Base-by-base conservation (phyloP, 1,140 invertebrate genomes). In the Nasonia vitripennis region DNA sequence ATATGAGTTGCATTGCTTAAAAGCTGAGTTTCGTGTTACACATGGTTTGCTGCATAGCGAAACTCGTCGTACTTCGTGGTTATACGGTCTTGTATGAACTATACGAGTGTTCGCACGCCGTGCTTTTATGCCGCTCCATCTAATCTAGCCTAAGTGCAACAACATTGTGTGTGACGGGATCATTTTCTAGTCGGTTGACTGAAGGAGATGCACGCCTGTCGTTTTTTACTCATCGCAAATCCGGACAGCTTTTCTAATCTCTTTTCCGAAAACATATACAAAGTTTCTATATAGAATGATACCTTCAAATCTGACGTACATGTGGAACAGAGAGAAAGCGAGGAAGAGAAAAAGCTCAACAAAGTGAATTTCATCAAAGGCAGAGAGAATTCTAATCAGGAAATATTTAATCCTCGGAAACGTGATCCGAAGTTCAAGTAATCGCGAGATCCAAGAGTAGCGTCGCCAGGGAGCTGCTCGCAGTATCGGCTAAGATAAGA, bases 81-180 rank as follows among this genome's bases (percentile, higher is more conserved):
- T 41, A 55, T 55, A 62, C n/a, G 41, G 67, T 20, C 14, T 11
- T 51, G 48, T 81, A 51, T 55, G 51, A 45, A 20, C 11, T 70
- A 11, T 14, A 41, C 31, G 12, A 55, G 51, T 55, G 4, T 55
- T 55, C 51, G n/a, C 20, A 12, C 41, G 34, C 27, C 23, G 48
- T 68, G 68, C 55, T 74, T 75, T 74, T 75, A 77, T 78, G 14
- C n/a, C 68, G 41, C 41, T 37, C n/a, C 74, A 84, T 78, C 75
- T 78, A 84, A 84, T 78, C 82, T 55, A 12, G 12, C 12, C 75
- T 84, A 78, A 84, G 74, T 84, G 82, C 75, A 84, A 77, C 37
- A 70, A 77, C 37, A 78, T 84, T 84, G 62, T 78, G 68, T 84
- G 62, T 78, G 68, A 78, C n/a, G 34, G 37, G n/a, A 70, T 75